phyloP scores from a whole-genome alignment of 1,140 invertebrate species.

The Microplitis demolitor region DNA sequence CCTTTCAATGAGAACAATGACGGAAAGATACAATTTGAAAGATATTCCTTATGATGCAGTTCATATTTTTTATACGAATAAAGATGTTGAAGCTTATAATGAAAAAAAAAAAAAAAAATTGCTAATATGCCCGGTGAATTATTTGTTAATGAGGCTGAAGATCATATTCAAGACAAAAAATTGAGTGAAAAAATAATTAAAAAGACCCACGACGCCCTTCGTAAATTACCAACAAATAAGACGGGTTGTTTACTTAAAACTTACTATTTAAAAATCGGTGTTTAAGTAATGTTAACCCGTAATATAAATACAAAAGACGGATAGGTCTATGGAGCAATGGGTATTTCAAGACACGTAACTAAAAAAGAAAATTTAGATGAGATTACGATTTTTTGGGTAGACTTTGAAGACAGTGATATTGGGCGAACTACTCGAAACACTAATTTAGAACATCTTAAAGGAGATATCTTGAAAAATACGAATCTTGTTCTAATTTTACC shows the following conservation, averaged over 20 bases:
- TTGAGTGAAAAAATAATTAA: too few species aligned
- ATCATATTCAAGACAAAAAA: not conserved
- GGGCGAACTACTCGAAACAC: not conserved
- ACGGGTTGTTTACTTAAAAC: not conserved
- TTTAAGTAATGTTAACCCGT: not conserved
- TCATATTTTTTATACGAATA: constrained; percentile 1
- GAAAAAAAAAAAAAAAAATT: not conserved
- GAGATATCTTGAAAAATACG: not conserved
- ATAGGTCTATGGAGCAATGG: not conserved
- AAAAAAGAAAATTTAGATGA: not conserved
- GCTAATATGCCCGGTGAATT: not conserved
- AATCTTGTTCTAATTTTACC: not conserved
- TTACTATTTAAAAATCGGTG: not conserved
- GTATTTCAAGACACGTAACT: not conserved
- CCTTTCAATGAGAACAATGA: constrained; percentile 26
- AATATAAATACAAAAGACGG: not conserved
- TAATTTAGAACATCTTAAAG: not conserved
- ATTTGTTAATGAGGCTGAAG: not conserved
- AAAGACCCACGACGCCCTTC: too few species aligned
- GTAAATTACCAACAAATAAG: not conserved
- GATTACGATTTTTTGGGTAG: not conserved
- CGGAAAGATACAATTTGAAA: not conserved
- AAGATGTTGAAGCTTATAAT: constrained; percentile 2
- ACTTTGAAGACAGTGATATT: not conserved
- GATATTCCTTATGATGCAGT: not conserved